Base-by-base conservation (phyloP, 2,797 vertebrate genomes). In the Macroramphosus scolopax region DNA sequence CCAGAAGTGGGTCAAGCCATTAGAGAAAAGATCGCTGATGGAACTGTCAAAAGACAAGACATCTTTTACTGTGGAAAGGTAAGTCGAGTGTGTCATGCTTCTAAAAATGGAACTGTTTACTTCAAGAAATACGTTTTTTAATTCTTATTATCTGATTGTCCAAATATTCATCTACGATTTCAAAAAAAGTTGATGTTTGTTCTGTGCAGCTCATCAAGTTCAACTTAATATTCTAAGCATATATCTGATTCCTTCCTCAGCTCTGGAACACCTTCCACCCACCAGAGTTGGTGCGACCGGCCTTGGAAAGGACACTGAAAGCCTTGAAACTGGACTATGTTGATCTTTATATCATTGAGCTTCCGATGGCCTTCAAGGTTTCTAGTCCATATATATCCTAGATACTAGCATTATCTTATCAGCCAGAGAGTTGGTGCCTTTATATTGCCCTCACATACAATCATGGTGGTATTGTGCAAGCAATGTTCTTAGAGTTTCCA, bases 1-100 rank as follows among this genome's bases (percentile, higher is more conserved):
- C 89, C 92, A 0, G 95, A 98, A 73, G 93, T 98, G 4, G 96
- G 96, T 15, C 87, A 89, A 63, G 96, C 94, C 63, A 93, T 97
- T 36, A 76, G 84, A 35, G 92, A 95, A 48, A 96, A 97, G 86
- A 94, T 97, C 14, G 86, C 88, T 2, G 93, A 97, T 64, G 94
- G 95, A 45, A 93, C 81, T 0, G 85, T 98, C 28, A 91, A 49
- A 62, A 75, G 95, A 71, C 91, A 97, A 56, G 94, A 97, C 42
- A 91, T 98, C 49, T 98, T 94, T 81, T 98, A 97, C 77, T 98
- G 95, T 4, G 94, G 96, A 51, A 98, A 98, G 91, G 95, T 98
- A 50, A n/a, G n/a, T n/a, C n/a, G n/a, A n/a, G n/a, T n/a, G n/a
- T n/a, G n/a, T n/a, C n/a, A n/a, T n/a, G n/a, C n/a, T n/a, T n/a